Evolutionary conservation across 1,140 invertebrate genomes (phyloP).

Genomic region (Wasmannia auropunctata): DNA sequence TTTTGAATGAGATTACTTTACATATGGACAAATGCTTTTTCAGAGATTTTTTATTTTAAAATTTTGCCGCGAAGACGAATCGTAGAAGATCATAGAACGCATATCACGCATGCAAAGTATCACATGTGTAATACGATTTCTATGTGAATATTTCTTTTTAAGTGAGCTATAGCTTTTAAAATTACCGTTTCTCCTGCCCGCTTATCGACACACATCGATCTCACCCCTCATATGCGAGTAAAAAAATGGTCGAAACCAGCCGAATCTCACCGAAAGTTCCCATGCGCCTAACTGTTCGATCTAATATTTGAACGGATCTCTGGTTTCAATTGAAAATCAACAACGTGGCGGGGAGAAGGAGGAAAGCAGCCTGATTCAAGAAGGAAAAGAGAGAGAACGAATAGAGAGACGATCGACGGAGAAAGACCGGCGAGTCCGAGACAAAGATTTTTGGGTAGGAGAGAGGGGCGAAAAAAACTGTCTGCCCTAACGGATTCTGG

Average conservation of each 20-base stretch:
- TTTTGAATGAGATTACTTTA: background rate
- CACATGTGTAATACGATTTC: no score
- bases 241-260: slow-evolving; percentile 62
- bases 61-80: background rate
- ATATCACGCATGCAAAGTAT: background rate
- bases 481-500: slow-evolving; percentile 82
- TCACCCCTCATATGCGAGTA: background rate
- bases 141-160: background rate
- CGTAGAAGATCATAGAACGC: no score
- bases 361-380: slow-evolving; percentile 8
- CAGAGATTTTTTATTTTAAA: background rate
- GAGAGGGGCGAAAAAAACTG: slow-evolving; percentile 75
- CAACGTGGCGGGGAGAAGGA: slow-evolving; percentile 67
- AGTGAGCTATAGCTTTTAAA: background rate
- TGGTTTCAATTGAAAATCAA: slow-evolving; percentile 85
- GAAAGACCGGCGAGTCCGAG: slow-evolving; percentile 70
- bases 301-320: slow-evolving; percentile 84
- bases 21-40: background rate
- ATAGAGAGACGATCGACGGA: slow-evolving; percentile 33
- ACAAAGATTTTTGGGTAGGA: slow-evolving; percentile 75
- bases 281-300: slow-evolving; percentile 82
- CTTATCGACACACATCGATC: slow-evolving; percentile 43
- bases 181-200: slow-evolving; percentile 33
- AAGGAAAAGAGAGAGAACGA: slow-evolving; percentile 25
- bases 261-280: slow-evolving; percentile 75